These are phyloP conservation scores for Leucophenga maculata DNA, from an alignment of 2,888 invertebrate genomes.

Conservation along the genomic window DNA sequence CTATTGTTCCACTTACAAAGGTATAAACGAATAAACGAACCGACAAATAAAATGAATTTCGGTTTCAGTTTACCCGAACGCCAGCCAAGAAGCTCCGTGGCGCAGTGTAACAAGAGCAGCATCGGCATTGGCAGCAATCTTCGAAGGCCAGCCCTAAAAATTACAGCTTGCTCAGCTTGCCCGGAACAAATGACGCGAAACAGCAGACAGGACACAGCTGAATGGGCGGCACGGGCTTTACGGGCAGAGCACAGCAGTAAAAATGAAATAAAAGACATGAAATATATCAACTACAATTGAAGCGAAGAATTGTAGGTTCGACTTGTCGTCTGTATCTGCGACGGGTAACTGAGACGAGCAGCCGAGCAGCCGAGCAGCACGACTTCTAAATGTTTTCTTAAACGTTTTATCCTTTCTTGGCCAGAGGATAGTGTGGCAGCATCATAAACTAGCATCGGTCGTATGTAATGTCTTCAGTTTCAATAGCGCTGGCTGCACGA, in stretches of 20 bases:
- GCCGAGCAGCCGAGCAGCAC: constrained; percentile 47
- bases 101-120: constrained; percentile 27
- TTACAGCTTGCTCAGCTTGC: constrained; percentile 52
- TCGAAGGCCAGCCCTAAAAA: constrained; percentile 51
- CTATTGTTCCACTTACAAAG: constrained; percentile 35
- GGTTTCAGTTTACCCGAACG: constrained; percentile 40
- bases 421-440: constrained; percentile 49
- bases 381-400: constrained; percentile 67
- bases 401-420: constrained; percentile 63
- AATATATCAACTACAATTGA: too few species aligned
- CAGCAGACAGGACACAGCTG: constrained; percentile 47
- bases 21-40: constrained; percentile 36
- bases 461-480: constrained; percentile 56
- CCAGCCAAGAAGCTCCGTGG: background rate
- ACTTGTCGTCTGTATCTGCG: too few species aligned
- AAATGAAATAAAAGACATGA: too few species aligned
- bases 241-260: constrained; percentile 1
- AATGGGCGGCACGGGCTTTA: background rate
- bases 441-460: constrained; percentile 6
- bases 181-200: constrained; percentile 66
- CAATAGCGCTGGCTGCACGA: constrained; percentile 43
- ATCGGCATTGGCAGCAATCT: constrained; percentile 12
- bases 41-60: constrained; percentile 55
- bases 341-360: constrained; percentile 6
- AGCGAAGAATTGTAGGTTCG: too few species aligned